phyloP scores from a whole-genome alignment of 1,140 invertebrate genomes.

The Drosophila orena region DNA sequence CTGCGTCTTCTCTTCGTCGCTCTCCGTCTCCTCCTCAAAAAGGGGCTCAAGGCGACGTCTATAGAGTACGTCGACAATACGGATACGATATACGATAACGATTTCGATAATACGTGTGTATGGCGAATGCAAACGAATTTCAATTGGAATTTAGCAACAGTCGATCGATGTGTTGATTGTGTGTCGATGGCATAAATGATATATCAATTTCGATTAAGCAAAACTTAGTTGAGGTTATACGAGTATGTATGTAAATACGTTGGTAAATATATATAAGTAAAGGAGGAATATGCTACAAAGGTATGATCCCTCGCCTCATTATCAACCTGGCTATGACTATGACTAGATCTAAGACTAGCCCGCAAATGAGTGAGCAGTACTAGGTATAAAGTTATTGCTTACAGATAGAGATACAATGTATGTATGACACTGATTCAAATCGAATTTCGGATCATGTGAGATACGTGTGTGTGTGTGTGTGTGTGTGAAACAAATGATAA shows the following conservation, averaged over 20 bases:
- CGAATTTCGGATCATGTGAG: slow-evolving; percentile 20
- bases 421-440: slow-evolving; percentile 30
- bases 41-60: slow-evolving; percentile 88
- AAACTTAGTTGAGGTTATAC: slow-evolving; percentile 13
- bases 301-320: background rate
- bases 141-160: slow-evolving; percentile 59
- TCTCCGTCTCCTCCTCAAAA: slow-evolving; percentile 88
- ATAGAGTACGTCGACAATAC: slow-evolving; percentile 45
- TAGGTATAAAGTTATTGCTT: slow-evolving; percentile 25
- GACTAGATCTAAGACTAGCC: slow-evolving; percentile 28
- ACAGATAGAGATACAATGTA: slow-evolving; percentile 21
- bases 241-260: slow-evolving; percentile 6
- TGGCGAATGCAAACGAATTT: slow-evolving; percentile 67
- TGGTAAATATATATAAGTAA: slow-evolving; percentile 19
- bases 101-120: slow-evolving; percentile 57
- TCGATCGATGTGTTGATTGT: slow-evolving; percentile 38
- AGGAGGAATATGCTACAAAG: slow-evolving; percentile 16
- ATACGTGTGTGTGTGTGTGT: slow-evolving; percentile 14
- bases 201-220: slow-evolving; percentile 58
- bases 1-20: slow-evolving; percentile 84
- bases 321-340: slow-evolving; percentile 30
- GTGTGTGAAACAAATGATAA: slow-evolving; percentile 34
- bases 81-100: slow-evolving; percentile 60
- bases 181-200: slow-evolving; percentile 60
- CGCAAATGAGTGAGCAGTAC: slow-evolving; percentile 32